Conservation (phyloP, 2,113 vertebrate genomes). For the Hassar affinis region DNA sequence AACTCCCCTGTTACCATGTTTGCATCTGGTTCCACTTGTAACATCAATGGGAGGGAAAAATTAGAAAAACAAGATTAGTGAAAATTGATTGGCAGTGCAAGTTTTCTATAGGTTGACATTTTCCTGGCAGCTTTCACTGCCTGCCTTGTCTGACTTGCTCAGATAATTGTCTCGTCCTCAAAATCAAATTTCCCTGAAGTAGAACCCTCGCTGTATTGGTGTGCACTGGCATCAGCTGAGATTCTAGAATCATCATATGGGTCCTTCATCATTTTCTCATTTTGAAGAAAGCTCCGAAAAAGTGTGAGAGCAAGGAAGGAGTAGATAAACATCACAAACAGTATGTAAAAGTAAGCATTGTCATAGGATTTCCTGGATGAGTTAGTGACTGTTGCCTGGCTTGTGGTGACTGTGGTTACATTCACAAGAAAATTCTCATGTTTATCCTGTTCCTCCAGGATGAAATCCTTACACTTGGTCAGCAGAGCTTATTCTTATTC, state of each 20-base stretch:
- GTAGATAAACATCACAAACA: conserved; percentile 91
- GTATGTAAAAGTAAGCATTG: conserved; percentile 87
- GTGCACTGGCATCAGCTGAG: conserved; percentile 57
- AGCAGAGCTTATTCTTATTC: too few relatives aligned
- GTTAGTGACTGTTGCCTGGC: conserved; percentile 31
- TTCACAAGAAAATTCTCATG: conserved; percentile 33
- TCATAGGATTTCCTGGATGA: conserved; percentile 75
- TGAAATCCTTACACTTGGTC: conserved; percentile 70
- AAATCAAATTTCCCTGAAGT: conserved; percentile 78
- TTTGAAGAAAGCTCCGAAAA: conserved; percentile 80
- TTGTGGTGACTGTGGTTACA: conserved; percentile 31
- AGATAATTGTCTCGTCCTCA: conserved; percentile 85
- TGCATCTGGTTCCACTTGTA: conserved; percentile 43
- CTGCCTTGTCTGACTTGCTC: conserved; percentile 66
- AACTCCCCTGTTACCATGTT: conserved; percentile 7
- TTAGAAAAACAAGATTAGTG: conserved; percentile 52
- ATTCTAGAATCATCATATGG: conserved; percentile 79
- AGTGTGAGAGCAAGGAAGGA: conserved; percentile 83
- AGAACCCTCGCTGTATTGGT: conserved; percentile 74
- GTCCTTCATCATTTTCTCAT: conserved; percentile 79
- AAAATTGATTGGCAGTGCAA: conserved; percentile 69
- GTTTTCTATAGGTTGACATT: conserved; percentile 60
- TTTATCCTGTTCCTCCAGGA: conserved; percentile 73
- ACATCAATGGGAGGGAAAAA: conserved; percentile 29
- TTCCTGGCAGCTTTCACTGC: conserved; percentile 67